Conservation (phyloP, 2,888 invertebrate species). For the Drosophila nr. perissopoda region DNA sequence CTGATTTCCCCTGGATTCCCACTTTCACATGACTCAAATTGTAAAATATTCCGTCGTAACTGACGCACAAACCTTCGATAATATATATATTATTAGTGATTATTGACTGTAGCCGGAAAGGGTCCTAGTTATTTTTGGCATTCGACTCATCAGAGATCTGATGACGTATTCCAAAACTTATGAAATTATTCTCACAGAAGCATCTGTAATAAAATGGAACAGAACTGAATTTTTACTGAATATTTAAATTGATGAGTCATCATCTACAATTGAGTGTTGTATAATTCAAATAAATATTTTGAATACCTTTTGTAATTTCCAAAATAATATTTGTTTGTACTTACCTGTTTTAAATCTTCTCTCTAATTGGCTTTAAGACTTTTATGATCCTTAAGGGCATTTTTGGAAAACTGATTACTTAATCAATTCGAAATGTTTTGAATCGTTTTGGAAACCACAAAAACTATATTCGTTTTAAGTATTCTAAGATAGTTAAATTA, state of each 20-base stretch:
- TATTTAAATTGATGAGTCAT: neutral
- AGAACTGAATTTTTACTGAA: no score
- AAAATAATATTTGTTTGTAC: neutral
- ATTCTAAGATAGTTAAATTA: neutral
- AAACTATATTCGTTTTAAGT: neutral
- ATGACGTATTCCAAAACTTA: neutral
- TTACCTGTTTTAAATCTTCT: neutral
- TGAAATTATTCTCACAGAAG: neutral
- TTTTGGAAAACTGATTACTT: neutral
- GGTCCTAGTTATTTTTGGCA: neutral
- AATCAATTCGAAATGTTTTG: neutral
- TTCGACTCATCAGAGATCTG: neutral
- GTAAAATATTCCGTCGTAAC: conserved; percentile 19
- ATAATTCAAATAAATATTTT: neutral
- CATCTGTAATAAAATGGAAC: neutral
- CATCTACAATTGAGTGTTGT: neutral
- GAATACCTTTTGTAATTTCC: neutral
- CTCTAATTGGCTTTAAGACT: neutral
- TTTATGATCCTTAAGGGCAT: neutral
- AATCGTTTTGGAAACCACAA: neutral
- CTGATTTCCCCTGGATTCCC: conserved; percentile 17
- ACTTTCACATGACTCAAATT: conserved; percentile 57
- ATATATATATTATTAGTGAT: conserved; percentile 8
- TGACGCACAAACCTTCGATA: conserved; percentile 60
- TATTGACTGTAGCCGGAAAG: neutral